Evolutionary conservation across 1,140 invertebrate species (phyloP), one percentile per base, ranked within the genome.

Genomic region (Microvelia longipes): DNA sequence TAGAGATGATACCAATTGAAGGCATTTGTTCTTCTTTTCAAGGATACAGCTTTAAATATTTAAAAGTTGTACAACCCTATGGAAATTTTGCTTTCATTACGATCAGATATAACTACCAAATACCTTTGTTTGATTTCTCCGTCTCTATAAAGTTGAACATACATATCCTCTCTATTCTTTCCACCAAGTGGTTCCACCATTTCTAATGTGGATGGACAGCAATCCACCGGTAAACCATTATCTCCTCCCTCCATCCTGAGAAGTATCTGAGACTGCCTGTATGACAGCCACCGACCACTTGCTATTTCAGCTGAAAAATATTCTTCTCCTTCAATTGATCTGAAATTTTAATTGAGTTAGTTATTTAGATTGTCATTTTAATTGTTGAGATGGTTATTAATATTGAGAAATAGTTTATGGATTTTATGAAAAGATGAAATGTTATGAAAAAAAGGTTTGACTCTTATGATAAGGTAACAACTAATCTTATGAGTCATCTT

Each of bases 121-220:
- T 69, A 73, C 70, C 71, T 72, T 26, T 75, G 73, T 14, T 1
- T 81, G 72, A 85, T 85, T 68, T 85, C 82, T 29, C 82, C 83
- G 75, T 89, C 86, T 67, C 87, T 82, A 78, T 89, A 93, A n/a
- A 93, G 81, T 73, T 89, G 85, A 27, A 92, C 87, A 75, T 87
- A 86, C 75, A 86, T 82, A 19, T 86, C 87, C 68, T 87, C 80
- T 72, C 84, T 84, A 75, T 90, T 92, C 64, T 85, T 83, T 72
- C 91, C 92, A 62, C 89, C 90, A 69, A 84, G 79, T 28, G 90
- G 91, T 77, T 90, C 85, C 67, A 89, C 85, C 83, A 90, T 87
- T 77, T 91, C 88, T 71, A 85, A 80, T 19, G 88, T 83, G 28
- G 87, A 85, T 26, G 91, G 91, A 80, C 91, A 94, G 80, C 91